phyloP scores from a whole-genome alignment of 2,888 invertebrate genomes.

The Petrolisthes cinctipes region DNA sequence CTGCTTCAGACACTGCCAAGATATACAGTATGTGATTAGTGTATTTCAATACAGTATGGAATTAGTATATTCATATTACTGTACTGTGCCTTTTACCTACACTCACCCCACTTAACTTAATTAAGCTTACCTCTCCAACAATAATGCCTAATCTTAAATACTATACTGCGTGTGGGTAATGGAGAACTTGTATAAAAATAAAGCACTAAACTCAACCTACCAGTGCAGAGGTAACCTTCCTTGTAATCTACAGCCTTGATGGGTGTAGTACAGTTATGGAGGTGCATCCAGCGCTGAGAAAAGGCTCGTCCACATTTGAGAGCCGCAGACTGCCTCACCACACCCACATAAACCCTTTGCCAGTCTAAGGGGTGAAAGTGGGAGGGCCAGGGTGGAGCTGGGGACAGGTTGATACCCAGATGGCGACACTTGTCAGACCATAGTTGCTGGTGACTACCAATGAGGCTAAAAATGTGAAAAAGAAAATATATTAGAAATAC shows the following conservation, averaged over 20 bases:
- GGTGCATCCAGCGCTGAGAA: conserved; percentile 47
- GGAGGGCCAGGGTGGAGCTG: background rate
- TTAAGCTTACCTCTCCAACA: too few relatives aligned
- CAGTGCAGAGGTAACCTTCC: conserved; percentile 58
- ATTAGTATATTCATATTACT: too few relatives aligned
- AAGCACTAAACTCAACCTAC: conserved; percentile 8
- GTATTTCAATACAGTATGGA: background rate
- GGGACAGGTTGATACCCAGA: conserved; percentile 47
- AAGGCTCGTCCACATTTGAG: conserved; percentile 52
- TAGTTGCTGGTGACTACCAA: conserved; percentile 35
- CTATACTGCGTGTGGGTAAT: too few relatives aligned
- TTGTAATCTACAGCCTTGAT: conserved; percentile 62
- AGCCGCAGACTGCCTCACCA: conserved; percentile 33
- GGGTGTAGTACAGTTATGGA: conserved; percentile 55
- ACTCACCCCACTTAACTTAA: too few relatives aligned
- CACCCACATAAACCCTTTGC: conserved; percentile 42
- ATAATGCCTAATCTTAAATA: too few relatives aligned
- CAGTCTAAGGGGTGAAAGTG: conserved; percentile 25
- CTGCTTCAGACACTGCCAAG: conserved; percentile 60
- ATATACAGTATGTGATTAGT: background rate
- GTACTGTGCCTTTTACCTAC: too few relatives aligned
- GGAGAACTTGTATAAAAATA: too few relatives aligned
- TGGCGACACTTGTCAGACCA: conserved; percentile 53
- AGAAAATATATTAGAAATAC: background rate
- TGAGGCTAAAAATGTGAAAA: conserved; percentile 40